Conservation (phyloP, 2,888 invertebrate genomes). For the Nomada goodeniana region DNA sequence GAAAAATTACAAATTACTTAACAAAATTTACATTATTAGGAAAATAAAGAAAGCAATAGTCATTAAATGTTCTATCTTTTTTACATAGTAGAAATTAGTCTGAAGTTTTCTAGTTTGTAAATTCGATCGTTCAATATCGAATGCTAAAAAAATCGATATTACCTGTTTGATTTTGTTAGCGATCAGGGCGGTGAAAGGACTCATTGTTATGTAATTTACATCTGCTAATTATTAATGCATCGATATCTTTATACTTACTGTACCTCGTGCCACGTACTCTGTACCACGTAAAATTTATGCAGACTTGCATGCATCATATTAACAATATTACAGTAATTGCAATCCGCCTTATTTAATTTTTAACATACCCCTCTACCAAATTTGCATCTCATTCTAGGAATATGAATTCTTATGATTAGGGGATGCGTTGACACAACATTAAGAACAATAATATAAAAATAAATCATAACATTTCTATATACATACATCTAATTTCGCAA, state of each 20-base stretch:
- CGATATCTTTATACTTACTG: neutral
- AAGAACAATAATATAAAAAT: neutral
- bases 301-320: no score
- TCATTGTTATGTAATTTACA: neutral
- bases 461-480: neutral
- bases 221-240: neutral
- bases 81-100: neutral
- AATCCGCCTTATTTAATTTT: no score
- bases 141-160: constrained; percentile 4
- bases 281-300: neutral
- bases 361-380: neutral
- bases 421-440: neutral
- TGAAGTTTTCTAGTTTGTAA: neutral
- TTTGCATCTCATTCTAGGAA: neutral
- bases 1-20: neutral
- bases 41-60: neutral
- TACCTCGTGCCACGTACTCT: no score
- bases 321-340: no score
- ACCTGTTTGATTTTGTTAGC: neutral
- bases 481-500: constrained; percentile 12
- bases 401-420: no score
- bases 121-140: neutral
- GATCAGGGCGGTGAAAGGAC: neutral
- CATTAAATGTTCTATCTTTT: neutral
- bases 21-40: neutral